Percentiles rank a stretch among this genome's conserved stretches.
These are phyloP conservation scores for Drosophila kikkawai DNA, from an alignment of 1,140 invertebrate genomes.

Conservation along the genomic window DNA sequence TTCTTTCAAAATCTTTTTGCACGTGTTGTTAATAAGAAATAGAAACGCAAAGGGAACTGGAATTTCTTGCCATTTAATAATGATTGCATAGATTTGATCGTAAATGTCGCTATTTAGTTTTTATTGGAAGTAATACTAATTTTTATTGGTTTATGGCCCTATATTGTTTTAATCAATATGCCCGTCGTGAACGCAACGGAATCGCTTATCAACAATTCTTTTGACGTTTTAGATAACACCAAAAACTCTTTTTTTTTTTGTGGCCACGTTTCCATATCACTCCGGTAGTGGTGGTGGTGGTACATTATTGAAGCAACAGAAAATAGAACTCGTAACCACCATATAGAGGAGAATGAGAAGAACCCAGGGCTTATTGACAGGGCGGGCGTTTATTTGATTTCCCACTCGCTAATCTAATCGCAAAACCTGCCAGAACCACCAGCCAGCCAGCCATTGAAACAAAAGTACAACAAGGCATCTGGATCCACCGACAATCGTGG, in stretches of 20 bases:
- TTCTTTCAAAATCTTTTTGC: background rate
- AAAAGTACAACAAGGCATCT: slow-evolving; percentile 71
- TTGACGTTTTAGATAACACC: slow-evolving; percentile 58
- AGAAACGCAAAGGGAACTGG: background rate
- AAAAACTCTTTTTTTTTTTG: slow-evolving; percentile 23
- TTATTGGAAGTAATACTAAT: slow-evolving; percentile 84
- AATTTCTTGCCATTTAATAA: slow-evolving; percentile 62
- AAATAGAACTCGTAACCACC: slow-evolving; percentile 46
- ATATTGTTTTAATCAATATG: slow-evolving; percentile 83
- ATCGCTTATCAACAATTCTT: slow-evolving; percentile 61
- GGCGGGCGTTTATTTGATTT: slow-evolving; percentile 58
- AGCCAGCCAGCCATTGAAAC: slow-evolving; percentile 64
- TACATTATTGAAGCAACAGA: slow-evolving; percentile 57
- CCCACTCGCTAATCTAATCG: slow-evolving; percentile 76
- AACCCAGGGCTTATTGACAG: slow-evolving; percentile 56
- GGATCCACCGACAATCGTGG: slow-evolving; percentile 35
- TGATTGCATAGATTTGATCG: slow-evolving; percentile 82
- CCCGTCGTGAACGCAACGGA: slow-evolving; percentile 49
- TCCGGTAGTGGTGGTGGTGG: slow-evolving; percentile 17
- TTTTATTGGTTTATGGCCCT: slow-evolving; percentile 81
- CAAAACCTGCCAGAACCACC: slow-evolving; percentile 66
- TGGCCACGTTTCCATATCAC: slow-evolving; percentile 56
- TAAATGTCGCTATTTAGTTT: slow-evolving; percentile 84
- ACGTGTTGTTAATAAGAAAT: slow-evolving; percentile 9
- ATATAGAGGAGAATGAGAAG: slow-evolving; percentile 15